phyloP scores from a whole-genome alignment of 2,113 vertebrate species.

The Aegotheles bennettii region DNA sequence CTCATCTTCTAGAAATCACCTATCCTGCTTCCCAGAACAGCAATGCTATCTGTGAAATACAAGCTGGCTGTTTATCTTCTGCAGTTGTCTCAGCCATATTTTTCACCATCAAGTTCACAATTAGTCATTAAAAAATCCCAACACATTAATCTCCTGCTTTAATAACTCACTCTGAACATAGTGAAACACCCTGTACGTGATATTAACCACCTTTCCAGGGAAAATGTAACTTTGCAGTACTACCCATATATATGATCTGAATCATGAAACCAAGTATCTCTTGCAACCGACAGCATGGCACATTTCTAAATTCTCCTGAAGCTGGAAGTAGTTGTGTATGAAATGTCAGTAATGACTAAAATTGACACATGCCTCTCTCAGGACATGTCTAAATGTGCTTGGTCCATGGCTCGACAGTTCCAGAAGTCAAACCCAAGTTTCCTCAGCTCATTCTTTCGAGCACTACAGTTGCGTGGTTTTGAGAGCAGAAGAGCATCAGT shows the following conservation, averaged over 20 bases:
- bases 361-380: not conserved
- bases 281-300: not conserved
- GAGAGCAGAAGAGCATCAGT: not conserved
- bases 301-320: not conserved
- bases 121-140: not conserved
- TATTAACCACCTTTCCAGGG: not conserved
- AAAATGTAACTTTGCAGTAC: not conserved
- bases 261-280: not conserved
- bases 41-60: not conserved
- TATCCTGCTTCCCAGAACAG: not conserved
- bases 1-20: not conserved
- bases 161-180: not conserved
- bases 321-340: not conserved
- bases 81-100: not conserved
- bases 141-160: not conserved
- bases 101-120: not conserved
- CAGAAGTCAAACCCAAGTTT: accelerated
- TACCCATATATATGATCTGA: not conserved
- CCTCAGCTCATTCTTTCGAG: not conserved
- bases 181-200: not conserved
- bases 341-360: not conserved
- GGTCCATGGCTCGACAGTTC: not conserved
- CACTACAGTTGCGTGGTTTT: not conserved
- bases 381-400: not conserved
- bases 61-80: not conserved